Evolutionary conservation across 2,888 invertebrate genomes (phyloP).

Genomic region (Hirtodrosophila confusa): DNA sequence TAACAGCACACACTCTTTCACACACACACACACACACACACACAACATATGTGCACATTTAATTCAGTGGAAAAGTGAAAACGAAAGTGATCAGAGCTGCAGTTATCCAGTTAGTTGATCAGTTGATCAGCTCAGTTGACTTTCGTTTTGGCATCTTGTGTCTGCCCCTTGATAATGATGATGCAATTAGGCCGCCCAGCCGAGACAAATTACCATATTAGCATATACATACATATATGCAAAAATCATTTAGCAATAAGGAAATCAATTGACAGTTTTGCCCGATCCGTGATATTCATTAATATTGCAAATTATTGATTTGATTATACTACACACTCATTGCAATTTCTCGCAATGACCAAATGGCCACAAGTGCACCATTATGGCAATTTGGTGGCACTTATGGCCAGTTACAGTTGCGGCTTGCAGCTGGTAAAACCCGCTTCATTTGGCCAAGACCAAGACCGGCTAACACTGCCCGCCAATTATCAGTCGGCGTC

Average conservation of each 20-base stretch:
- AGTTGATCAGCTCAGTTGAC: constrained; percentile 56
- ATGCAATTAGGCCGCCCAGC: constrained; percentile 61
- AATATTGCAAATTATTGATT: constrained; percentile 29
- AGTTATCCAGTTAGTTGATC: constrained; percentile 60
- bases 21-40: constrained; percentile 7
- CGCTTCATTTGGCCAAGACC: constrained; percentile 48
- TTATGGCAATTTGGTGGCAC: constrained; percentile 69
- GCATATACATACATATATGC: constrained; percentile 40
- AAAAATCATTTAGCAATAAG: constrained; percentile 53
- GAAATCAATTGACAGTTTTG: constrained; percentile 56
- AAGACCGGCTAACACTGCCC: constrained; percentile 17
- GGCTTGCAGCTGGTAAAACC: constrained; percentile 24
- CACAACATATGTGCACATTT: constrained; percentile 48
- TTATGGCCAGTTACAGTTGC: constrained; percentile 59
- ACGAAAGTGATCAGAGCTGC: constrained; percentile 73
- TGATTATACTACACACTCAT: constrained; percentile 32
- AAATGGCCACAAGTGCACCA: constrained; percentile 63
- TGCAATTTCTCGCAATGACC: constrained; percentile 68
- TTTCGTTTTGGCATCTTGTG: constrained; percentile 60
- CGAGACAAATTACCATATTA: constrained; percentile 18
- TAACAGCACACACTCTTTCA: constrained; percentile 28
- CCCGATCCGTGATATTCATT: constrained; percentile 24
- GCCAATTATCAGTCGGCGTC: constrained; percentile 32
- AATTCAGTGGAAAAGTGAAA: constrained; percentile 79
- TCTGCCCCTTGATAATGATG: constrained; percentile 44